Base-by-base conservation (phyloP, 2,797 vertebrate species). In the Sebastes alutus region DNA sequence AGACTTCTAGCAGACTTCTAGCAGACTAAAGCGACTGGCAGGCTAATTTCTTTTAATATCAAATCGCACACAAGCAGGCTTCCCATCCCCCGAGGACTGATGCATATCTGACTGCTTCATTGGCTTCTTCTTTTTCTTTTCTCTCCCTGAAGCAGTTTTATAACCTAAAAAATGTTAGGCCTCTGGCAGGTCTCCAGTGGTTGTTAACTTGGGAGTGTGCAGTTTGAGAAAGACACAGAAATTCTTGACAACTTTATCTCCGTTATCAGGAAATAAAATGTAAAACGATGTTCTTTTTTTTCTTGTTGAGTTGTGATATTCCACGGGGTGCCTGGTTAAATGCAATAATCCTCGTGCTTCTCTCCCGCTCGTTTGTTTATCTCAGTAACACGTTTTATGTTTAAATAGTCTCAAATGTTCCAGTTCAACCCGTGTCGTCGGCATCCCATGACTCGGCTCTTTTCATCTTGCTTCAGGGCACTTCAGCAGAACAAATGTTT, bases 1-100 rank as follows among this genome's bases (percentile, higher is more conserved):
- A 61, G n/a, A n/a, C 52, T 77, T 85, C 70, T 27, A 73, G 16
- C 27, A 72, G n/a, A 78, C 52, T 77, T 85, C 70, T 27, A 73
- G 16, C 27, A 72, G n/a, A 78, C 35, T 75, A 64, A 70, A 63
- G 62, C 18, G 77, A 71, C 61, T 67, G 10, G 59, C 38, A 74
- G 20, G 46, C n/a, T 72, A 5, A 32, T 72, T 81, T 68, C 62
- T 82, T 49, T 55, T 60, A 68, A 84, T 71, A 83, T 75, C 23
- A 72, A 76, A 81, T 63, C 35, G 2, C 65, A 77, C 54, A 58
- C 27, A 66, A 33, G 14, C 55, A 71, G 61, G 12, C 59, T 75
- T 58, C 25, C 14, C n/a, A 13, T 75, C 59, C 69, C 42, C 42
- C 63, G 4, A 68, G 74, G 78, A 81, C 66, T 49, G 11, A 72